These are phyloP conservation scores for Hirundo rustica DNA, from an alignment of 2,797 vertebrate genomes.

Conservation along the genomic window DNA sequence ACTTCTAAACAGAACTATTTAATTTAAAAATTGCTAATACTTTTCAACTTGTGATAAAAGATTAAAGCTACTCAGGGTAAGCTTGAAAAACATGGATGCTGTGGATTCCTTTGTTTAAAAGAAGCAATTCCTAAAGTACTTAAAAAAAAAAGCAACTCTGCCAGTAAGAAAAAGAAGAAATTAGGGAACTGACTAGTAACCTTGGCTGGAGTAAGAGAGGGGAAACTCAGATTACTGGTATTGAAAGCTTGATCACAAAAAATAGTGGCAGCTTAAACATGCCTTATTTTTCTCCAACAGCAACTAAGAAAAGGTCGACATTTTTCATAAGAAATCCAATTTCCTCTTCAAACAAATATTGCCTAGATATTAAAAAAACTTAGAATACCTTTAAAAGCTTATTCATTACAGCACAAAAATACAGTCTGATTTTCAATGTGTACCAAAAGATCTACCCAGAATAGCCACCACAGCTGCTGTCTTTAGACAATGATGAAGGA, in stretches of 20 bases:
- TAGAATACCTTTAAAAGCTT: slow-evolving; percentile 18
- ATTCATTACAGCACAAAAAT: slow-evolving; percentile 50
- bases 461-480: slow-evolving; percentile 15
- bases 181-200: background rate
- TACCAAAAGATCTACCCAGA: slow-evolving; percentile 12
- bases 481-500: slow-evolving; percentile 27
- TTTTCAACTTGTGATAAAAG: background rate
- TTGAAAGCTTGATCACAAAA: background rate
- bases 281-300: background rate
- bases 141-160: background rate
- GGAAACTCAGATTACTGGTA: background rate
- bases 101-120: background rate
- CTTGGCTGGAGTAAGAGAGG: background rate
- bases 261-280: background rate
- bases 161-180: background rate
- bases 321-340: slow-evolving; percentile 33
- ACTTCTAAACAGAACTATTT: background rate
- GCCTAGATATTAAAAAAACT: background rate
- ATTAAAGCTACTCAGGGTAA: background rate
- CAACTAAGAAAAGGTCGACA: background rate
- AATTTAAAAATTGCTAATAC: background rate
- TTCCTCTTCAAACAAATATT: slow-evolving; percentile 38
- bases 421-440: slow-evolving; percentile 19
- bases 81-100: background rate
- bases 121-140: background rate